Evolutionary conservation across 2,888 invertebrate genomes (phyloP).

Genomic region (Hoplodrina ambigua): DNA sequence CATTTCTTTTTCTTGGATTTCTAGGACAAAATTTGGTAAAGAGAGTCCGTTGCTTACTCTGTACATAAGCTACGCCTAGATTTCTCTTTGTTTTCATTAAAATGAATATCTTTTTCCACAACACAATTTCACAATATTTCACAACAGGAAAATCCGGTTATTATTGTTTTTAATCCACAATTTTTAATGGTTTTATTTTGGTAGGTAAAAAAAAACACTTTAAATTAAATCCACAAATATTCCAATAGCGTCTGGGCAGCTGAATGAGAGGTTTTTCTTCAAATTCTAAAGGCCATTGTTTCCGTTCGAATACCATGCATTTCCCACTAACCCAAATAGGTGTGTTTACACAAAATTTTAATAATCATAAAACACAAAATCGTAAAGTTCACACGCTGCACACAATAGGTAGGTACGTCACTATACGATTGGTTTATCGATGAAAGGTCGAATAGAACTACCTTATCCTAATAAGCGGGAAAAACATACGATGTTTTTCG

Average conservation of each 20-base stretch:
- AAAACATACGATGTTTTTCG: too few species aligned
- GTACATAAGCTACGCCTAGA: too few species aligned
- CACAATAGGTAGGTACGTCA: neutral
- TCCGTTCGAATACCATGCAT: constrained; percentile 10
- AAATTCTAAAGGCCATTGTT: constrained; percentile 17
- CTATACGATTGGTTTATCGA: neutral
- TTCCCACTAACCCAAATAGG: neutral
- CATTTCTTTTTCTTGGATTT: neutral
- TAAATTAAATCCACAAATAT: neutral
- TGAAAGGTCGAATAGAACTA: neutral
- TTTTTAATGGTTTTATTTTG: too few species aligned
- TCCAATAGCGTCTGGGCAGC: neutral
- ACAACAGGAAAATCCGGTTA: too few species aligned
- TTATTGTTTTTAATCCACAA: too few species aligned
- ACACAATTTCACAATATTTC: too few species aligned
- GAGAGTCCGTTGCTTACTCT: too few species aligned
- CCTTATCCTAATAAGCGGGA: too few species aligned
- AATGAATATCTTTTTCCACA: too few species aligned
- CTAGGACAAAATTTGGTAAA: neutral
- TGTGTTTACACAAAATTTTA: constrained; percentile 7
- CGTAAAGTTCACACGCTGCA: neutral
- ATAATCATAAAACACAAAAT: constrained; percentile 19
- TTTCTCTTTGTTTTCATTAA: too few species aligned
- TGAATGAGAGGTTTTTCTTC: neutral
- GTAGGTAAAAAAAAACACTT: too few species aligned